Conservation (phyloP, 92 coral and sea anemone species). For the Virgularia gustaviana region DNA sequence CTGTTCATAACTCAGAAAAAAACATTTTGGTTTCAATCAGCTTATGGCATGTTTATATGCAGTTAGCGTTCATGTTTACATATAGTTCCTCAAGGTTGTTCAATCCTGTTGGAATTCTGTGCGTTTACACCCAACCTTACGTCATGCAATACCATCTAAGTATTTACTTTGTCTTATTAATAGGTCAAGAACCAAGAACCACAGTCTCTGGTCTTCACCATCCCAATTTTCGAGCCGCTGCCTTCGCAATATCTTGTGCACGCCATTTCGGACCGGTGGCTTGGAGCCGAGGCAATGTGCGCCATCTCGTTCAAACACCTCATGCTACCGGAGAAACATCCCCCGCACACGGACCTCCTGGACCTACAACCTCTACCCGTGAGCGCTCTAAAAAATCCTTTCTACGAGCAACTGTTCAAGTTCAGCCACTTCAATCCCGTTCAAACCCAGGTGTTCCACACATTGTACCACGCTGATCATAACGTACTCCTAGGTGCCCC, state of each 20-base stretch:
- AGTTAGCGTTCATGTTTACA: too few relatives aligned
- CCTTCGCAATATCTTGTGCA: slow-evolving; percentile 95
- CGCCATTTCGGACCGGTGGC: slow-evolving; percentile 92
- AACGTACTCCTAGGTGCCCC: slow-evolving; percentile 98
- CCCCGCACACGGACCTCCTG: slow-evolving; percentile 93
- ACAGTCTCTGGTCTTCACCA: slow-evolving; percentile 76
- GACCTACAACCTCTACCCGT: slow-evolving; percentile 94
- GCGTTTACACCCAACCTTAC: too few relatives aligned
- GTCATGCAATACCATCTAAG: too few relatives aligned
- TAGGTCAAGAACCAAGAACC: slow-evolving; percentile 81
- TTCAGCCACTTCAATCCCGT: slow-evolving; percentile 97
- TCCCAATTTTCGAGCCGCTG: slow-evolving; percentile 95
- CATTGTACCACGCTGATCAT: slow-evolving; percentile 87
- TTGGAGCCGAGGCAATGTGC: slow-evolving; percentile 92
- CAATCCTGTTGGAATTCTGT: too few relatives aligned
- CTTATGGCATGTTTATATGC: too few relatives aligned
- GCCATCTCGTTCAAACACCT: slow-evolving; percentile 95
- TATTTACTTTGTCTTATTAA: too few relatives aligned
- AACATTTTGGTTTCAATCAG: too few relatives aligned
- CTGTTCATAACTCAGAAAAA: too few relatives aligned
- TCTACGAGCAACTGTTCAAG: slow-evolving; percentile 80
- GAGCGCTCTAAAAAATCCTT: slow-evolving; percentile 67
- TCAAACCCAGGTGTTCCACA: slow-evolving; percentile 93
- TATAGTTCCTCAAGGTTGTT: too few relatives aligned
- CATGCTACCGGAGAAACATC: slow-evolving; percentile 92